Evolutionary conservation across 2,797 vertebrate genomes (phyloP), one percentile per base, ranked within the genome.

Genomic region (Gobionotothen gibberifrons): DNA sequence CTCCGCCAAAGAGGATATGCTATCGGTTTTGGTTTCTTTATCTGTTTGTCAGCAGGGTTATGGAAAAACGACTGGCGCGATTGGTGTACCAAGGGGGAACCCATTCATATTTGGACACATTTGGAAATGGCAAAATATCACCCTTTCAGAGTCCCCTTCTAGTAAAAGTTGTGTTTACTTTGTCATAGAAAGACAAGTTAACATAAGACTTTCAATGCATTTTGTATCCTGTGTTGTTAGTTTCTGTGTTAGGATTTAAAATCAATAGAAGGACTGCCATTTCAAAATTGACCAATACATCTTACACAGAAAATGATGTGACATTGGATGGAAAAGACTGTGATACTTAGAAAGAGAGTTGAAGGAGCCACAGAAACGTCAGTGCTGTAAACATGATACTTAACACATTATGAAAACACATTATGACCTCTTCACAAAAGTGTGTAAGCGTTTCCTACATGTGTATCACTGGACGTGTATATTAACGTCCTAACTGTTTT

Each of bases 401-500:
- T 44, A 42, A 4, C 49, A 58, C 49, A 36, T 26, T 26, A 5
- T 5, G 26, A 26, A 26, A 26, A 36, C 32, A 36, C 6, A 19
- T 49, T 13, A n/a, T n/a, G 26, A 22, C 48, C 22, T 22, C 8
- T 26, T 56, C 10, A 40, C 15, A 68, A 40, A 67, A 55, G 39
- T 61, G 19, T 29, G 52, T 36, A 26, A 19, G 26, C 4, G 3
- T 68, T 69, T 59, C 8, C 19, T 42, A 46, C 2, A 44, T 42
- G 36, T 55, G 12, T 40, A 3, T 52, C 17, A 44, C 15, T 2
- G 19, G 15, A 26, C 29, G 29, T 8, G 0, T 16, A 9, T 19
- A 17, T 17, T 57, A 22, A 69, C 39, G 16, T 54, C 22, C 40
- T 40, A 21, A 8, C 40, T 44, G 0, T 71, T 76, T 78, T 68